A percentile compares a stretch with the other conserved stretches of the same genome.
Evolutionary conservation across 2,797 vertebrate genomes (phyloP).

Genomic region (Champsocephalus gunnari): DNA sequence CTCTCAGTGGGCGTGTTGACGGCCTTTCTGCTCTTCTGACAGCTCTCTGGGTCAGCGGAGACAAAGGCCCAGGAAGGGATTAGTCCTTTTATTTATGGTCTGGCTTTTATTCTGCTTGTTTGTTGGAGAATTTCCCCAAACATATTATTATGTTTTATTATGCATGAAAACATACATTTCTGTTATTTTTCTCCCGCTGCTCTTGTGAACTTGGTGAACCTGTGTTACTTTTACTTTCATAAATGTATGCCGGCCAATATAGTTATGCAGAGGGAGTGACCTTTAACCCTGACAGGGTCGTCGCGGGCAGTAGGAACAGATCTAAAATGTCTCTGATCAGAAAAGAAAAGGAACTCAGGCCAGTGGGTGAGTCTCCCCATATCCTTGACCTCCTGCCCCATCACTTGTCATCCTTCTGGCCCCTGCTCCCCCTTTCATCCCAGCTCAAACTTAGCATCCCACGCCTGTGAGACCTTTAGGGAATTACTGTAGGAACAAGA

Average conservation of each 20-base stretch:
- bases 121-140: conserved; percentile 69
- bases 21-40: conserved; percentile 92
- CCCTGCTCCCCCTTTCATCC: conserved; percentile 65
- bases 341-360: conserved; percentile 61
- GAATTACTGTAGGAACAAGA: conserved; percentile 63
- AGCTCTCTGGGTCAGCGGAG: conserved; percentile 85
- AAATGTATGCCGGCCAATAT: conserved; percentile 36
- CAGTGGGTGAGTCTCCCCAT: conserved; percentile 55
- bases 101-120: conserved; percentile 68
- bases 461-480: conserved; percentile 64
- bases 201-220: conserved; percentile 44
- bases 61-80: conserved; percentile 71
- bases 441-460: conserved; percentile 67
- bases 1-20: conserved; percentile 85
- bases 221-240: conserved; percentile 27
- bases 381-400: conserved; percentile 69
- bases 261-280: conserved; percentile 74
- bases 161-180: conserved; percentile 34
- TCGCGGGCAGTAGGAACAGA: conserved; percentile 84
- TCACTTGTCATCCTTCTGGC: conserved; percentile 69
- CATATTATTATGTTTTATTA: conserved; percentile 56
- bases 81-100: conserved; percentile 62
- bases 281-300: conserved; percentile 90
- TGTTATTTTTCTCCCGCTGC: conserved; percentile 27
- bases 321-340: conserved; percentile 74